Base-by-base conservation (phyloP, 2,888 invertebrate genomes). In the Dasypogon diadema region DNA sequence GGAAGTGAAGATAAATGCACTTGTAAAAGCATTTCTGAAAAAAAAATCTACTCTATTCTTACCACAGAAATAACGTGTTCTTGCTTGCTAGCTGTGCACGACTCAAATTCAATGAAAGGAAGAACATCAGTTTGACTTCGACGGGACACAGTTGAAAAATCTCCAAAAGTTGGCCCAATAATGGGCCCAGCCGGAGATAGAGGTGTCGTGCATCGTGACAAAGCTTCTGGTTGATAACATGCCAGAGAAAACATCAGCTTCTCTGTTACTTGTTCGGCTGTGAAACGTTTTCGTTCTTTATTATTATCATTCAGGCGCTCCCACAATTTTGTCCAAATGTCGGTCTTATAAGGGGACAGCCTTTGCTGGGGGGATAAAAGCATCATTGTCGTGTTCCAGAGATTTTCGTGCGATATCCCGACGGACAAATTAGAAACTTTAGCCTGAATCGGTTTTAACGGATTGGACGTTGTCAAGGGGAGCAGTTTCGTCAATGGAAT, bases 51-150 rank as follows among this genome's bases (percentile, higher is more conserved):
- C 42, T 12, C 8, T 8, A 18, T 10, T 77, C 89, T 87, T 80
- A 93, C 93, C 83, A 95, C 95, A 6, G 95, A 94, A 51, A 95
- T 93, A 48, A 95, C 91, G 83, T 95, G 95, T 81, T 95, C 95
- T 85, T 95, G 94, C 81, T 93, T 93, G 81, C 94, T 94, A 12
- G 95, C 95, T 2, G 95, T 95, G 83, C 95, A 95, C 48, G 92
- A 92, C 85, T 95, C 95, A 12, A 92, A 88, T 85, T 95, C 95
- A 77, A 92, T 88, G 86, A 95, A 95, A 0, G 95, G 95, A 80
- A 95, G 86, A 76, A 89, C 84, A 81, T 92, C 92, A 77, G 86
- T 87, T 72, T 83, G 83, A 83, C 84, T 81, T 80, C 84, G 86
- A 18, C 85, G 86, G 76, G 83, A 84, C 48, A 88, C 88, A 77